Base-by-base conservation (phyloP, 35 echinoderm and acorn worm genomes). In the Heliocidaris erythrogramma region DNA sequence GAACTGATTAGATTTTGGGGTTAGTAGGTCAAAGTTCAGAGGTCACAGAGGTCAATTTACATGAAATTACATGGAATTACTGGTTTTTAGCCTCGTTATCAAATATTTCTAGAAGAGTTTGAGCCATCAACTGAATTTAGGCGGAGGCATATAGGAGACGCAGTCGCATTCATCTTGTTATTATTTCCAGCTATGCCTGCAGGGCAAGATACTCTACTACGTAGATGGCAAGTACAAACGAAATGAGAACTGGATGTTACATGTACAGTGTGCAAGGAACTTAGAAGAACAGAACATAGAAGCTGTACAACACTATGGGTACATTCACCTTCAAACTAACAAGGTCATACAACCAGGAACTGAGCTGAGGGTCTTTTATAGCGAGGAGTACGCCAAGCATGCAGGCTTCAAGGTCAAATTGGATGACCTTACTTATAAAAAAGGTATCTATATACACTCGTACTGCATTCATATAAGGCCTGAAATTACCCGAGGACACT, bases 221-320 rank as follows among this genome's bases (percentile, higher is more conserved):
- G 90, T 92, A 13, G 90, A 92, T 48, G 90, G 90, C 47, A 48
- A 56, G 49, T 56, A 92, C 49, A 48, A 56, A 56, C 90, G 90
- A 11, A 48, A 92, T 30, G 90, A 92, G 47, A 92, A 92, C 90
- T 92, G 90, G 90, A 50, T 92, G 90, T 11, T 92, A 31, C 90
- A 49, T 5, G 90, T 92, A 47, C 90, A 30, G 7, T 92, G 90
- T 13, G 90, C 90, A 11, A 31, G 90, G 47, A 92, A 31, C 13
- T 3, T 12, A 56, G 49, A 92, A 48, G 90, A 92, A 24, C 90
- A 92, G 90, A 92, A 92, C 48, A 31, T 92, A 29, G 90, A 92
- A 27, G 90, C 90, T 4, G 90, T 92, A 27, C 90, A 92, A 24
- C 49, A 10, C 27, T 92, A 92, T 47, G 90, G 90, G 48, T 48